Base-by-base conservation (phyloP, 1,140 invertebrate genomes). In the Drosophila baimaii region DNA sequence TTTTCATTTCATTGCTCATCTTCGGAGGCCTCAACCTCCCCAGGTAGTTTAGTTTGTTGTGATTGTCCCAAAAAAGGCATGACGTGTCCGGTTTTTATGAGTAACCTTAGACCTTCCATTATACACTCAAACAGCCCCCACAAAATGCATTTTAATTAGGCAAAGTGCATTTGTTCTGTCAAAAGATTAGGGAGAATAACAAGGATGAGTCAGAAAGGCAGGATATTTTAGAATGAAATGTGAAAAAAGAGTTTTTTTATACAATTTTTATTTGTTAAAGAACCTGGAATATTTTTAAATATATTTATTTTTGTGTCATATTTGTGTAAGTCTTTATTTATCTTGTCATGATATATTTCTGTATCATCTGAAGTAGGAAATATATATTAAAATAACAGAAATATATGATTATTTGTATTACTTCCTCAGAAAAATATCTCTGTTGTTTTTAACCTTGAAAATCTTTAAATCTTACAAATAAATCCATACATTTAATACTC, bases 1-100 rank as follows among this genome's bases (percentile, higher is more conserved):
- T 89, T 63, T 63, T 61, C 61, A 61, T 63, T 89, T 83, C 82
- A 69, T 86, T 59, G 57, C 57, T 81, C 61, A 63, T 63, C 49
- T 33, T 21, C 49, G 29, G 19, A 52, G 29, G 29, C 64, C 79
- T 70, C 75, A 78, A 33, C 29, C 49, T 70, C 74, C 64, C n/a
- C 81, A 86, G 82, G 82, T 86, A 86, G 75, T 77, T 84, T 61
- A 82, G 75, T 77, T 84, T 68, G 52, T 63, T 77, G 27, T 79
- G 52, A 55, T 77, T 81, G 59, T 71, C 65, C 68, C 68, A 33
- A 56, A 39, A 71, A 57, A 71, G 73, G 71, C 73, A 76, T 76
- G 73, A 76, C 73, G 72, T 76, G 73, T 76, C 44, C 54, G 52
- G 52, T 76, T 76, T 76, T 66, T 54, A 66, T 39, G 61, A 64